phyloP scores from a whole-genome alignment of 2,113 vertebrate genomes.

The Tachuris rubrigastra region DNA sequence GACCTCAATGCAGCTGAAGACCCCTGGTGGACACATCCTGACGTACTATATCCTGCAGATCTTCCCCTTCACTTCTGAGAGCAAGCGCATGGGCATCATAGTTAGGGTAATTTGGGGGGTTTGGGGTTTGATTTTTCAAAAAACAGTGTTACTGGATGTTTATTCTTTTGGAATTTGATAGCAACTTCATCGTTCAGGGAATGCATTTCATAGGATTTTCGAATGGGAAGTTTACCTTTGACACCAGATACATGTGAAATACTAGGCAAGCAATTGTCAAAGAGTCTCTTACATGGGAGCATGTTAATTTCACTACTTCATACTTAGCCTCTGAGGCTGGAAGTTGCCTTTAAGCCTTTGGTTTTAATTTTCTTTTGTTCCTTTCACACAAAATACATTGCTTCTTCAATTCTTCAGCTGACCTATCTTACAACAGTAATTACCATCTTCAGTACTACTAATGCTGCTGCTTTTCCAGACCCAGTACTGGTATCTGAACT shows the following conservation, averaged over 20 bases:
- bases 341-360: neutral
- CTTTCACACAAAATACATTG: neutral
- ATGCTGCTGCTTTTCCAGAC: neutral
- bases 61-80: constrained; percentile 89
- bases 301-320: neutral
- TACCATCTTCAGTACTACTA: neutral
- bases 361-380: neutral
- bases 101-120: constrained; percentile 69
- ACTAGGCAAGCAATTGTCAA: neutral
- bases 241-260: neutral
- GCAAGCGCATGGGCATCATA: constrained; percentile 98
- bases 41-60: constrained; percentile 88
- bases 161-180: neutral
- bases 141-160: neutral
- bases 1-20: constrained; percentile 91
- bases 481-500: neutral
- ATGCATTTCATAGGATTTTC: neutral
- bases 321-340: neutral
- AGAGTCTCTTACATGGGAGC: neutral
- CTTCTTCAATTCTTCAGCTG: neutral
- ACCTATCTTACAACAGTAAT: neutral
- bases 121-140: neutral
- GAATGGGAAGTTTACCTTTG: neutral
- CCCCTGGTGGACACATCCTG: constrained; percentile 89
- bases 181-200: neutral